These are phyloP conservation scores for Drosophila obscura DNA, from an alignment of 1,140 invertebrate species.

Conservation along the genomic window DNA sequence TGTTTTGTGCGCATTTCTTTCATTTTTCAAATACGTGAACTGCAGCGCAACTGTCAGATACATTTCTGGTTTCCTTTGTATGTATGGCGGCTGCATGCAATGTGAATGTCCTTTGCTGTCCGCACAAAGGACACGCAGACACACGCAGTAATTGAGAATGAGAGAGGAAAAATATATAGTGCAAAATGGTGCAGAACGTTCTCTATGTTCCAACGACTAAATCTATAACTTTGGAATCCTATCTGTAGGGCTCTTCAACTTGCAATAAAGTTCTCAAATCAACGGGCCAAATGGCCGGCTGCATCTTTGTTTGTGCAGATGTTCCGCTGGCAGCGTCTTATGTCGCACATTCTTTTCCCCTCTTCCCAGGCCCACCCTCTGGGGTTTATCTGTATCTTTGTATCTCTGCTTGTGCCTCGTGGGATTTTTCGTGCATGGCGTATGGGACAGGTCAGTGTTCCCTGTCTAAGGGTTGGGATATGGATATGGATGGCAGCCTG, in stretches of 20 bases:
- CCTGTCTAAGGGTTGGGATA: conserved; percentile 29
- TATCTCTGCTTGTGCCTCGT: conserved; percentile 7
- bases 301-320: conserved; percentile 72
- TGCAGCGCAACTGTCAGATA: conserved; percentile 71
- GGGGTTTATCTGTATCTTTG: conserved; percentile 22
- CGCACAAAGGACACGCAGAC: conserved; percentile 70
- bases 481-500: conserved; percentile 34
- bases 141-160: conserved; percentile 2
- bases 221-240: too few species aligned
- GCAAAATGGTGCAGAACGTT: background rate
- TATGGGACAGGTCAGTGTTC: conserved; percentile 72
- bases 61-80: conserved; percentile 57
- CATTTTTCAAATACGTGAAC: conserved; percentile 72
- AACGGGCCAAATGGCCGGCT: conserved; percentile 39
- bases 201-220: too few species aligned
- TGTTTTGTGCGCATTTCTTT: conserved; percentile 43
- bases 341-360: too few species aligned
- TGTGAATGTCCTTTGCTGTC: conserved; percentile 73
- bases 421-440: conserved; percentile 41
- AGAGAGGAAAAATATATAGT: conserved; percentile 1
- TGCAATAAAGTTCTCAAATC: conserved; percentile 15
- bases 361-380: background rate
- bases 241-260: background rate
- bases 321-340: conserved; percentile 21
- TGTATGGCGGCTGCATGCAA: conserved; percentile 37